These are phyloP conservation scores for Tympanuchus pallidicinctus DNA, from an alignment of 2,113 vertebrate genomes.

Conservation along the genomic window DNA sequence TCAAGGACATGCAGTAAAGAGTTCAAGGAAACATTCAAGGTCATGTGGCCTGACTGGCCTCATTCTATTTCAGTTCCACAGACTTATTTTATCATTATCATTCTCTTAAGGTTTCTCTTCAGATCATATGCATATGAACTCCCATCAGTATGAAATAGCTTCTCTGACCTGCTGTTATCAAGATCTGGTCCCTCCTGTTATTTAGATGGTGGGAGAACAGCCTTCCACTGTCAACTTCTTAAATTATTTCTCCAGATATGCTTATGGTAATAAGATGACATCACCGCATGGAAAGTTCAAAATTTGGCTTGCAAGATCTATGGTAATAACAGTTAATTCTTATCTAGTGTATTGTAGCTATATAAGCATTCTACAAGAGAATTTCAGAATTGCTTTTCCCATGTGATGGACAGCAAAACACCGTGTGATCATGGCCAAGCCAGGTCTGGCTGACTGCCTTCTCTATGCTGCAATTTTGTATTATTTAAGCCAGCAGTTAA, in stretches of 20 bases:
- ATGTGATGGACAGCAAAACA: neutral
- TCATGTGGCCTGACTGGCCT: accelerated
- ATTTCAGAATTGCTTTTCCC: neutral
- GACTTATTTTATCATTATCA: neutral
- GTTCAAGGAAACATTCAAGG: neutral
- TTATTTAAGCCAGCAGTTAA: neutral
- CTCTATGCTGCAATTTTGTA: neutral
- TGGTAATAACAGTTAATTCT: conserved; percentile 1
- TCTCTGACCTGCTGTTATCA: neutral
- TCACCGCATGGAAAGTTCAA: neutral
- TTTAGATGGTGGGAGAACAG: neutral
- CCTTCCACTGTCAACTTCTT: neutral
- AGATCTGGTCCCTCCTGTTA: neutral
- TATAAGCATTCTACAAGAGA: neutral
- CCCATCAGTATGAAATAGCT: neutral
- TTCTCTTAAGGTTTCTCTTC: neutral
- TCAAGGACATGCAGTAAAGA: neutral
- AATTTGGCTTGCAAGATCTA: neutral
- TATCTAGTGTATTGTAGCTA: neutral
- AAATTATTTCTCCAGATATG: neutral
- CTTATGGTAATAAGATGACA: neutral
- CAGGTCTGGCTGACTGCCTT: neutral
- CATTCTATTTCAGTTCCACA: neutral
- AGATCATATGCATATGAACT: neutral
- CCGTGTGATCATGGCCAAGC: accelerated